Conservation (phyloP, 2,888 invertebrate genomes). For the Rhopalosiphum nymphaeae region DNA sequence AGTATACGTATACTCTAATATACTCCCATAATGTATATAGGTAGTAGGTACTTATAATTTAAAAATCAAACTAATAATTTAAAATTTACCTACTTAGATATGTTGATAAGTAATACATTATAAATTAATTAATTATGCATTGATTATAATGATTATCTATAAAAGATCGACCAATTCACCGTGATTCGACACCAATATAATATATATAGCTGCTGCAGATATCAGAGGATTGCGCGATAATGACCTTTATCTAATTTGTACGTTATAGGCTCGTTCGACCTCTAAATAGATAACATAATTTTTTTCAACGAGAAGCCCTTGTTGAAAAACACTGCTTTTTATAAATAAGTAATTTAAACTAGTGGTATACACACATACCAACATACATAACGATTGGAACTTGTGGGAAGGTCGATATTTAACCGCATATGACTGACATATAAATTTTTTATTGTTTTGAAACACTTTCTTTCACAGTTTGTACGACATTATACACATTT, state of each 20-base stretch:
- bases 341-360: background rate
- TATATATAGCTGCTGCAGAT: too few relatives aligned
- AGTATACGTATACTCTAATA: too few relatives aligned
- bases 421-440: background rate
- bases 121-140: background rate
- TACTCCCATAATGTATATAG: background rate
- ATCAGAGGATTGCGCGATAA: background rate
- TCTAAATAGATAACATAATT: conserved; percentile 14
- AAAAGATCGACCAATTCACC: background rate
- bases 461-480: background rate
- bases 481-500: background rate
- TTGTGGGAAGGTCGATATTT: conserved; percentile 46
- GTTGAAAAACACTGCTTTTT: background rate
- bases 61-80: background rate
- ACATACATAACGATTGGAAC: background rate
- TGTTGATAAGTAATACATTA: background rate
- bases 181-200: background rate
- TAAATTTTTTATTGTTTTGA: conserved; percentile 21
- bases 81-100: background rate
- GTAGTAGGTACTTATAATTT: background rate
- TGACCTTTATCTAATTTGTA: conserved; percentile 6
- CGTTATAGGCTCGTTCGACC: conserved; percentile 1
- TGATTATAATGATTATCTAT: background rate
- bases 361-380: background rate
- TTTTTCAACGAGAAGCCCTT: background rate